A percentile compares a stretch with the other conserved stretches of the same genome.
Evolutionary conservation across 2,797 vertebrate species (phyloP).

Genomic region (Knipowitschia caucasica): DNA sequence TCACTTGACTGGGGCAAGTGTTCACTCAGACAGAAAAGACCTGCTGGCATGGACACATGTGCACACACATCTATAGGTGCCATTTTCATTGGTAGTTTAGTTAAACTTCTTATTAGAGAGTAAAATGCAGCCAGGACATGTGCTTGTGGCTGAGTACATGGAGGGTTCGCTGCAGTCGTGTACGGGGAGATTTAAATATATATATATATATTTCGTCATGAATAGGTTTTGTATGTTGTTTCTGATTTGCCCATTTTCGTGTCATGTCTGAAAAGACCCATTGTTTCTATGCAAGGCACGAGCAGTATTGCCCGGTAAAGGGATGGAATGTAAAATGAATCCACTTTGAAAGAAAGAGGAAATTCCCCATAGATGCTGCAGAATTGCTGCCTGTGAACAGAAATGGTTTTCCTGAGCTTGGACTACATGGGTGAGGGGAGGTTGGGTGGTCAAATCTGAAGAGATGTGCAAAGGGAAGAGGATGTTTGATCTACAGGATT

Average conservation of each 20-base stretch:
- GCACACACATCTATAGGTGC: neutral
- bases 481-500: neutral
- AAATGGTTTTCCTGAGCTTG: slow-evolving; percentile 33
- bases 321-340: slow-evolving; percentile 56
- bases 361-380: slow-evolving; percentile 56
- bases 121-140: slow-evolving; percentile 23
- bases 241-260: slow-evolving; percentile 46
- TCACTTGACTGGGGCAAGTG: slow-evolving; percentile 73
- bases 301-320: slow-evolving; percentile 35
- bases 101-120: neutral
- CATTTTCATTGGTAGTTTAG: neutral
- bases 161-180: slow-evolving; percentile 4
- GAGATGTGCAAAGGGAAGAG: neutral
- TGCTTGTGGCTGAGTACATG: slow-evolving; percentile 6
- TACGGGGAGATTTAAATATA: slow-evolving; percentile 18
- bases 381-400: slow-evolving; percentile 44
- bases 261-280: slow-evolving; percentile 48
- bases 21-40: slow-evolving; percentile 40
- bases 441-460: slow-evolving; percentile 7
- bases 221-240: slow-evolving; percentile 36
- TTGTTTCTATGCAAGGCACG: slow-evolving; percentile 38
- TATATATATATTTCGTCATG: slow-evolving; percentile 22
- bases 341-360: slow-evolving; percentile 50
- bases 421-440: neutral
- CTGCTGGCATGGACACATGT: slow-evolving; percentile 20